phyloP scores from a whole-genome alignment of 2,113 vertebrate species.

The Chroicocephalus ridibundus region DNA sequence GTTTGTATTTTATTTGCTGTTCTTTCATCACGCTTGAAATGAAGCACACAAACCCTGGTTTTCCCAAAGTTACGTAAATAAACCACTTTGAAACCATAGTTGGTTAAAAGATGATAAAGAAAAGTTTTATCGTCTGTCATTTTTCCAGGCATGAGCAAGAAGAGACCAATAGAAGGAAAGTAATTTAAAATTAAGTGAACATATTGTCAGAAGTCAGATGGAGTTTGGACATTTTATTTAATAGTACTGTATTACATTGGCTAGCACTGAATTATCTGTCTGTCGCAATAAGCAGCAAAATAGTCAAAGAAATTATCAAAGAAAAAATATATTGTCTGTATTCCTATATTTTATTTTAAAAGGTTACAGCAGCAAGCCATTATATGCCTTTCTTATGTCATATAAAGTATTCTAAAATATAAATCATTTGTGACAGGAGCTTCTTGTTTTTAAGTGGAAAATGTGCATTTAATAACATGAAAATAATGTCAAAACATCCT shows the following conservation, averaged over 20 bases:
- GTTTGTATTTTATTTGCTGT: constrained; percentile 13
- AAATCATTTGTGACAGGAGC: constrained; percentile 66
- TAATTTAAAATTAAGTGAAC: not conserved
- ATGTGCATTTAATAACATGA: constrained; percentile 64
- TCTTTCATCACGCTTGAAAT: constrained; percentile 6
- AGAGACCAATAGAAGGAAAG: not conserved
- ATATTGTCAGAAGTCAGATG: not conserved
- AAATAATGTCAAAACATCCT: constrained; percentile 56
- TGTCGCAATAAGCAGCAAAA: not conserved
- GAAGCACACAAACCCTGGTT: not conserved
- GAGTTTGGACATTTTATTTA: not conserved
- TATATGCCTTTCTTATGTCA: constrained; percentile 50
- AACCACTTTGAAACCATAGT: not conserved
- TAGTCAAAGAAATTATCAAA: not conserved
- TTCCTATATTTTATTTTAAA: not conserved
- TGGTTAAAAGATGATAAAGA: not conserved
- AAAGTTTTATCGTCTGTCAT: not conserved
- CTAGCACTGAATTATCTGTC: not conserved
- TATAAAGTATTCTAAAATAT: constrained; percentile 35
- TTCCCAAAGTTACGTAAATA: not conserved
- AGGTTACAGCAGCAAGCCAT: constrained; percentile 23
- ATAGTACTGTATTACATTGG: not conserved
- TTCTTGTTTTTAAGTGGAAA: constrained; percentile 70
- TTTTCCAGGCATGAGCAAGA: not conserved
- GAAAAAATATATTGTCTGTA: not conserved